phyloP scores from a whole-genome alignment of 2,888 invertebrate genomes.

The Epinotia demarniana region DNA sequence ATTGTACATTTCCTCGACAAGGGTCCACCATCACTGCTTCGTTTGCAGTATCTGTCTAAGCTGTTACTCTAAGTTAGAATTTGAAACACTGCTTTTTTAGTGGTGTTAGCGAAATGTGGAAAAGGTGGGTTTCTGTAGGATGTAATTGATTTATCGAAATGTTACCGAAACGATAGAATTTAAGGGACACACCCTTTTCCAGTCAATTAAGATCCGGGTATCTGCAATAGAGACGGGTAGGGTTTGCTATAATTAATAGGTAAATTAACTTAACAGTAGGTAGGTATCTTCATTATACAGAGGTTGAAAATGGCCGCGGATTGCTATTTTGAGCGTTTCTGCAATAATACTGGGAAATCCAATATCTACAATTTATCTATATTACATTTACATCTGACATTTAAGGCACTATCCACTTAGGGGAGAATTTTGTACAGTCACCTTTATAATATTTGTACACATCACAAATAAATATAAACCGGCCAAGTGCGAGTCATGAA shows the following conservation, averaged over 20 bases:
- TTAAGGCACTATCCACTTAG: no score
- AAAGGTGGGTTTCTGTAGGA: conserved; percentile 32
- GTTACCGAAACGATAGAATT: conserved; percentile 29
- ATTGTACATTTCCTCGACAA: conserved; percentile 69
- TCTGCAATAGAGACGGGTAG: conserved; percentile 17
- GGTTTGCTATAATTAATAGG: conserved; percentile 4
- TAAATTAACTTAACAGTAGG: conserved; percentile 1
- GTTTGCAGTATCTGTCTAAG: conserved; percentile 57
- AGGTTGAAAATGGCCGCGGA: background rate
- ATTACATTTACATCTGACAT: no score
- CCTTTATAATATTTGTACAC: no score
- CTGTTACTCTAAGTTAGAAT: conserved; percentile 53
- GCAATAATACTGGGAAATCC: no score
- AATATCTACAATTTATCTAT: no score
- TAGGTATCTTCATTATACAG: background rate
- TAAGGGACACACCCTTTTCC: conserved; percentile 33
- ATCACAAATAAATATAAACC: no score
- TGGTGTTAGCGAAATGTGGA: conserved; percentile 35
- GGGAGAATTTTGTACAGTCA: no score
- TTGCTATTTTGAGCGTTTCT: no score
- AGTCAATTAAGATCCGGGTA: conserved; percentile 28
- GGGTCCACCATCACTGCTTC: conserved; percentile 58
- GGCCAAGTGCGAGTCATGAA: no score
- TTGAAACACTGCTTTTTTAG: conserved; percentile 48
- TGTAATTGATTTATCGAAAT: conserved; percentile 39